phyloP scores from a whole-genome alignment of 2,888 invertebrate genomes.

The Hemicrepidius hirtus region DNA sequence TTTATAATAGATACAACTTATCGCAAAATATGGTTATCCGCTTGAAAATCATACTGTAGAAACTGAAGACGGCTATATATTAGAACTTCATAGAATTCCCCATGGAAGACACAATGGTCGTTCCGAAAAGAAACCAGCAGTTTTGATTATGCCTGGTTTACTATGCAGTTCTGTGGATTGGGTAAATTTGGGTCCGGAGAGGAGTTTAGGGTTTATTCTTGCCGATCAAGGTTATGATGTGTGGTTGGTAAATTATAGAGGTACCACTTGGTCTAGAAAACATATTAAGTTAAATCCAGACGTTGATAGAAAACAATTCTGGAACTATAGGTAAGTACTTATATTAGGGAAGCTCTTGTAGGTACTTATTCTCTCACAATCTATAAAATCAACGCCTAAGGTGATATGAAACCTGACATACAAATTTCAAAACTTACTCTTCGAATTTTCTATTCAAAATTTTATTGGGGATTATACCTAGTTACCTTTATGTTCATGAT shows the following conservation, averaged over 20 bases:
- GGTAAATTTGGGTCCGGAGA: slow-evolving; percentile 79
- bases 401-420: too few relatives aligned
- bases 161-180: slow-evolving; percentile 84
- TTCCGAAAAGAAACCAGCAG: slow-evolving; percentile 72
- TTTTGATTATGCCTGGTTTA: slow-evolving; percentile 85
- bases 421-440: too few relatives aligned
- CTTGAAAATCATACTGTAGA: slow-evolving; percentile 70
- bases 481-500: too few relatives aligned
- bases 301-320: slow-evolving; percentile 66
- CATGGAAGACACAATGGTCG: slow-evolving; percentile 53
- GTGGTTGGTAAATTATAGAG: slow-evolving; percentile 78
- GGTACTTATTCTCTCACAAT: too few relatives aligned
- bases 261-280: slow-evolving; percentile 74
- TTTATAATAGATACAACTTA: slow-evolving; percentile 66
- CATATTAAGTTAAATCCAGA: slow-evolving; percentile 71
- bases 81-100: slow-evolving; percentile 70
- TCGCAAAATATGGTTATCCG: slow-evolving; percentile 68
- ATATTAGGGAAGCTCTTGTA: too few relatives aligned
- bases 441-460: too few relatives aligned
- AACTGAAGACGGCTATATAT: slow-evolving; percentile 72
- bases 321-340: slow-evolving; percentile 68
- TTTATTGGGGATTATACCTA: too few relatives aligned
- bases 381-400: too few relatives aligned
- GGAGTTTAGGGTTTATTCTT: slow-evolving; percentile 72
- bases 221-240: slow-evolving; percentile 73